Evolutionary conservation across 2,888 invertebrate genomes (phyloP).

Genomic region (Drosophila sordidula): DNA sequence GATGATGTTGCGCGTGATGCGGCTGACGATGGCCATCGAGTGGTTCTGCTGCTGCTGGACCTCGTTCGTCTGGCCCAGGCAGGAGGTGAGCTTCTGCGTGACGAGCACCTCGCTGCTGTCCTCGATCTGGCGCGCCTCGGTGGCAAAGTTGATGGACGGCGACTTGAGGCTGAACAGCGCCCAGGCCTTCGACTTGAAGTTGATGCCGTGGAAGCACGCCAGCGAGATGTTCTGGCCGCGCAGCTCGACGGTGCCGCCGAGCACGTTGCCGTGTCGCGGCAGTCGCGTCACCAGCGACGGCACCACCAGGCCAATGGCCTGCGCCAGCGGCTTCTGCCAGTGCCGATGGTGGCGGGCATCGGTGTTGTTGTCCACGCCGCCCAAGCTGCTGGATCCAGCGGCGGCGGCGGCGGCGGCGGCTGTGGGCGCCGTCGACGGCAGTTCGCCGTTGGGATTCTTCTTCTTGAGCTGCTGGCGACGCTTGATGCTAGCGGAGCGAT

Average conservation of each 20-base stretch:
- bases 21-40: conserved; percentile 97
- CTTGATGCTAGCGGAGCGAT: conserved; percentile 83
- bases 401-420: conserved; percentile 17
- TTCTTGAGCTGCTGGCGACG: conserved; percentile 84
- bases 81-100: conserved; percentile 95
- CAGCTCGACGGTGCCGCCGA: conserved; percentile 95
- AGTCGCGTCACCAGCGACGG: conserved; percentile 89
- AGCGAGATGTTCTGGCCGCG: conserved; percentile 96
- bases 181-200: conserved; percentile 98
- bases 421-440: conserved; percentile 35
- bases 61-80: conserved; percentile 91
- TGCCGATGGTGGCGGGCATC: conserved; percentile 95
- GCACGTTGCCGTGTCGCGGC: conserved; percentile 90
- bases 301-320: conserved; percentile 92
- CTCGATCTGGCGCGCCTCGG: conserved; percentile 95
- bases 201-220: conserved; percentile 98
- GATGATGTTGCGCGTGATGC: conserved; percentile 94
- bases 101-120: conserved; percentile 91
- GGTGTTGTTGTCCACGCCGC: conserved; percentile 85
- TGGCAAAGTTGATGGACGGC: conserved; percentile 96
- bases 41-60: conserved; percentile 89
- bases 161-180: conserved; percentile 97
- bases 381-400: conserved; percentile 2
- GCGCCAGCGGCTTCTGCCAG: conserved; percentile 95
- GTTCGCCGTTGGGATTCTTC: conserved; percentile 77